Evolutionary conservation across 2,797 vertebrate genomes (phyloP).

Genomic region (Oophaga sylvatica): DNA sequence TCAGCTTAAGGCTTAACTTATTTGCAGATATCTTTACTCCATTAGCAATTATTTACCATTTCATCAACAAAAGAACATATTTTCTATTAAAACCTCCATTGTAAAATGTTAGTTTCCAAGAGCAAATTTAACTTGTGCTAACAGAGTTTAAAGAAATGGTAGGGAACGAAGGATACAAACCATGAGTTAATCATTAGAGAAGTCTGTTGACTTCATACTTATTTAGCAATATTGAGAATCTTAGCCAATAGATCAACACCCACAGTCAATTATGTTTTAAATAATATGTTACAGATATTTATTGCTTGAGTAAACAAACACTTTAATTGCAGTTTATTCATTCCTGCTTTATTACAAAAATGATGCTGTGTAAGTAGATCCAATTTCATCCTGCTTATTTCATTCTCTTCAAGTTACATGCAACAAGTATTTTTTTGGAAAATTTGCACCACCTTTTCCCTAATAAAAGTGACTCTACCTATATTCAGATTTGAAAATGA

Average conservation of each 20-base stretch:
- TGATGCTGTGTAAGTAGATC: no score
- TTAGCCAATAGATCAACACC: constrained; percentile 6
- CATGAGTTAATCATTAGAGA: background rate
- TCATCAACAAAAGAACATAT: no score
- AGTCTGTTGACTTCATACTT: background rate
- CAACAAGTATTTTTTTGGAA: no score
- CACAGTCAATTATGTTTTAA: background rate
- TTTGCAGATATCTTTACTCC: no score
- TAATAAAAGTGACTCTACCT: no score
- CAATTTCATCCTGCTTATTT: background rate
- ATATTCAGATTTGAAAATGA: no score
- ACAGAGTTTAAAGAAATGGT: background rate
- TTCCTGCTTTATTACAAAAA: background rate
- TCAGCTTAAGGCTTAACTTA: no score
- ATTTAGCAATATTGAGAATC: constrained; percentile 17
- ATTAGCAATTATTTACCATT: no score
- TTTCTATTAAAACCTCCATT: background rate
- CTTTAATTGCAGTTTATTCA: constrained; percentile 6
- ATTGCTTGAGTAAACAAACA: constrained; percentile 3
- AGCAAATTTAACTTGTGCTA: background rate
- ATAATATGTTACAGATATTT: constrained; percentile 3
- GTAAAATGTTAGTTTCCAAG: background rate
- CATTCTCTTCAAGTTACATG: no score
- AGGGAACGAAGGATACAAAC: background rate
- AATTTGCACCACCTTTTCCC: no score